Evolutionary conservation across 2,113 vertebrate genomes (phyloP).

Genomic region (Clarias gariepinus): DNA sequence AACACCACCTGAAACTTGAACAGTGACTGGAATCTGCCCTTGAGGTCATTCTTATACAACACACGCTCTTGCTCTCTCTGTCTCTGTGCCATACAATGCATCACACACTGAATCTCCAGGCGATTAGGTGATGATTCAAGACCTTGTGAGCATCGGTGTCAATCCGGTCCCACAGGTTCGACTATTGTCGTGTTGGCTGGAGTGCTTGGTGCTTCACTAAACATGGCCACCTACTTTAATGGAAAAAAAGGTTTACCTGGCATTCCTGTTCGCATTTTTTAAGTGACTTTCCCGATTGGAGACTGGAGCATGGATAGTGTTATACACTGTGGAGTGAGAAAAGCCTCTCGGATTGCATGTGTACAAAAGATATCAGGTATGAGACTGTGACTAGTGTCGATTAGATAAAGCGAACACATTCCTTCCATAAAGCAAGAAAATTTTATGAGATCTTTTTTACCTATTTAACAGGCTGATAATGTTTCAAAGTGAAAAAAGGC

Average conservation of each 20-base stretch:
- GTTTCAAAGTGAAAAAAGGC: neutral
- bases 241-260: neutral
- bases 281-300: neutral
- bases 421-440: neutral
- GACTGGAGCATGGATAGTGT: neutral
- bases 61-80: neutral
- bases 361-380: neutral
- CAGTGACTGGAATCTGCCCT: constrained; percentile 29
- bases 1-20: constrained; percentile 41
- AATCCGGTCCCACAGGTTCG: neutral
- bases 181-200: neutral
- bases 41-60: constrained; percentile 25
- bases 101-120: constrained; percentile 27
- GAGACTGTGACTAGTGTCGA: neutral
- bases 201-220: neutral
- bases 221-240: neutral
- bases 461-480: neutral
- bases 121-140: neutral
- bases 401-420: neutral
- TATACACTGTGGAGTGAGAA: neutral
- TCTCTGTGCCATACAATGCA: neutral
- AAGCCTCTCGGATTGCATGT: neutral
- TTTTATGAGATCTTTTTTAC: neutral
- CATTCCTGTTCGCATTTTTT: neutral
- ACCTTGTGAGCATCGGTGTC: neutral